A percentile compares a stretch with the other conserved stretches of the same genome.
phyloP scores from a whole-genome alignment of 2,113 vertebrate species.

The Hippocampus comes region DNA sequence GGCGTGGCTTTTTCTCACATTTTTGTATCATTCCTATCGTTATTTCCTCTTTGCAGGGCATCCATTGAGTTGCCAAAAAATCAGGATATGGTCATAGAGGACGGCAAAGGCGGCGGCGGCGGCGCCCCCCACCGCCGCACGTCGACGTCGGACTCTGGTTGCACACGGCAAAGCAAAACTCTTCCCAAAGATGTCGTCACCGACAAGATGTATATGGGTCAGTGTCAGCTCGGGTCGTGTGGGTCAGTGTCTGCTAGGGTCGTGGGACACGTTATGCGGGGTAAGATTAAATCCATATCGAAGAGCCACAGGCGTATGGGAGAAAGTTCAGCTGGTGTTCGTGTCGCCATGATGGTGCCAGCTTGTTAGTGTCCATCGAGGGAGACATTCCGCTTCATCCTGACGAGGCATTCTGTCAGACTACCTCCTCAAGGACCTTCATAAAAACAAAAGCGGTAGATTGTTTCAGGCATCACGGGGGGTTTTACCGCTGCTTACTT shows the following conservation, averaged over 20 bases:
- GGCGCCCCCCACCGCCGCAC: neutral
- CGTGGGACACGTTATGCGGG: neutral
- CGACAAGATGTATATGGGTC: constrained; percentile 58
- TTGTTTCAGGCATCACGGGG: neutral
- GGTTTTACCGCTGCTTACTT: neutral
- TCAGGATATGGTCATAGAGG: constrained; percentile 25
- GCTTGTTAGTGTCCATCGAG: neutral
- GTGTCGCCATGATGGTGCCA: neutral
- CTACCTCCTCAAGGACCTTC: neutral
- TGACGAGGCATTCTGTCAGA: neutral
- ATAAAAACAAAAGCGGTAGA: neutral
- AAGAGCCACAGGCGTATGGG: neutral
- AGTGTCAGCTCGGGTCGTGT: constrained; percentile 14
- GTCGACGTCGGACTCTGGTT: neutral
- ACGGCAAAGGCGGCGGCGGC: constrained; percentile 5
- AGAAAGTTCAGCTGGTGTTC: neutral
- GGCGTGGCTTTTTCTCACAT: neutral
- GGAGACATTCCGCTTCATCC: neutral
- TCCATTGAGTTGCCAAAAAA: constrained; percentile 35
- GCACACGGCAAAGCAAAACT: constrained; percentile 13
- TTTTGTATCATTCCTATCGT: neutral
- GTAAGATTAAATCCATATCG: neutral
- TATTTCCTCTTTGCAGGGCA: constrained; percentile 33
- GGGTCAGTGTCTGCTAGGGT: no score
- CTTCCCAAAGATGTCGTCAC: constrained; percentile 26